Evolutionary conservation across 2,113 vertebrate species (phyloP), one percentile per base, ranked within the genome.

Genomic region (Seriola aureovittata): DNA sequence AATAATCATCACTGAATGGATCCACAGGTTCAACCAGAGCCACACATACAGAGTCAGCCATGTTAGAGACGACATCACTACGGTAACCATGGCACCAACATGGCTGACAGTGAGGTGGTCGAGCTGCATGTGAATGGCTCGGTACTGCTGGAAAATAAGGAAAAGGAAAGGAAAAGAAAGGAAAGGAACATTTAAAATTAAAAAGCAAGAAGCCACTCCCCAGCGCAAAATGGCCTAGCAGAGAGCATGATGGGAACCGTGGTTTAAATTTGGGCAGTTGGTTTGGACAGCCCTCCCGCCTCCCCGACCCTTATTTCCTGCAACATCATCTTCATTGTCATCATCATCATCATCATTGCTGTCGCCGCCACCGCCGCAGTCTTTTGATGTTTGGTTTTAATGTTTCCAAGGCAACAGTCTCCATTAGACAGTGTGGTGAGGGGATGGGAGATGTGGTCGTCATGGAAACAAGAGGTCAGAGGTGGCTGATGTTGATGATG

Each of bases 401-500:
- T 88, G 90, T 86, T 88, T 89, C 87, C 90, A 88, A 88, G 93
- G 87, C 89, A 93, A 91, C 87, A 68, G 86, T 89, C 89, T 92
- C 58, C 40, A 34, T 68, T 48, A 50, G 78, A 83, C 65, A 79
- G 71, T 23, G 74, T 50, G 78, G 78, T 70, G 81, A 55, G 13
- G 34, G 71, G 19, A 52, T 57, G 69, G 71, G 55, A 55, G 62
- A 62, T 40, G 80, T 54, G 23, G 84, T 85, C 34, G 63, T 80
- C 86, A 70, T 32, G 81, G 84, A 42, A 81, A 89, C 81, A 76
- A 76, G 80, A 78, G 73, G 81, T 88, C 76, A 89, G 62, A 80
- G 74, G 85, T 62, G 84, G 72, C 84, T 16, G 73, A 85, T 83
- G 82, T 38, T 88, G 90, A 89, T 69, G 89, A 89, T 84, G 85